These are phyloP conservation scores for Rhinoderma darwinii DNA, from an alignment of 2,113 vertebrate genomes.

Conservation along the genomic window DNA sequence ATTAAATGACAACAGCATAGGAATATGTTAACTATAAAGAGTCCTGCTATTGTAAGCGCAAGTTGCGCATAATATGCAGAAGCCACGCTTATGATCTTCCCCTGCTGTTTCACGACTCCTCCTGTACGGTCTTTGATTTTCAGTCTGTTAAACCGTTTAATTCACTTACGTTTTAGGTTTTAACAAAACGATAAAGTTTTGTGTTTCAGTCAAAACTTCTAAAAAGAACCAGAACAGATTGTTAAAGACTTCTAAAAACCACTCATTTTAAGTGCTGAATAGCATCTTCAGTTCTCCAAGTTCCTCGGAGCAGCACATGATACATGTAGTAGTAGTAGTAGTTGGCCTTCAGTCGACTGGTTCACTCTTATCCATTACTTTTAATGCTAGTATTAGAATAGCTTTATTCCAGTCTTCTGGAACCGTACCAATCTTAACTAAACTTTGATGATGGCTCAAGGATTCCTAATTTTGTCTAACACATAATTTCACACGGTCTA, in stretches of 20 bases:
- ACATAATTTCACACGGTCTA: constrained; percentile 38
- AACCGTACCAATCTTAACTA: constrained; percentile 20
- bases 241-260: background rate
- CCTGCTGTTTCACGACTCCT: constrained; percentile 19
- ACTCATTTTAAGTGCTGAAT: background rate
- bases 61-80: background rate
- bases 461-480: constrained; percentile 42
- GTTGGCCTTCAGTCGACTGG: background rate
- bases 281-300: background rate
- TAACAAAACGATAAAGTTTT: constrained; percentile 18
- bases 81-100: background rate
- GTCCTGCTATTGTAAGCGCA: background rate
- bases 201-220: background rate
- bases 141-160: constrained; percentile 23
- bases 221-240: constrained; percentile 14
- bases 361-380: constrained; percentile 23
- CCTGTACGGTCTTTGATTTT: background rate
- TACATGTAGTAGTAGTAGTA: constrained; percentile 31
- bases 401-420: constrained; percentile 32
- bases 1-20: background rate
- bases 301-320: constrained; percentile 8
- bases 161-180: constrained; percentile 11
- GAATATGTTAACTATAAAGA: background rate
- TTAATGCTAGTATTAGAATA: constrained; percentile 23
- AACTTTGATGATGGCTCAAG: constrained; percentile 32